Base-by-base conservation (phyloP, 64 coral and sea anemone genomes). In the Montipora efflorescens region DNA sequence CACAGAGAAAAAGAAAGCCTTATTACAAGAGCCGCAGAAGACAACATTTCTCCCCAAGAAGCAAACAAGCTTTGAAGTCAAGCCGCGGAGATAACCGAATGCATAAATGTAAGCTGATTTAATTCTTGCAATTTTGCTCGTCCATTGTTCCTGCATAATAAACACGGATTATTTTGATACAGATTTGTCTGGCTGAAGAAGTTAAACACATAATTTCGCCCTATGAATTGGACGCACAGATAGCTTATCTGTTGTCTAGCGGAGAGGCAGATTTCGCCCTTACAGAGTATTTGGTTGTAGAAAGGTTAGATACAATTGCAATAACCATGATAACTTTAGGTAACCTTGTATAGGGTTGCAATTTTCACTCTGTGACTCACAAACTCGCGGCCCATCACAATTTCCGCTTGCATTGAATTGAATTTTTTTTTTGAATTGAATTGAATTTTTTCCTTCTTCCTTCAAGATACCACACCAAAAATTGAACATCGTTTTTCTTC, bases 161-260 rank as follows among this genome's bases (percentile, higher is more conserved):
- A 55, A 55, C 52, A 55, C 52, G 0, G 52, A 55, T 55, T 55
- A 55, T 55, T 70, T 19, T 73, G 36, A 70, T 79, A 47, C 55
- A 90, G 89, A 68, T 81, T 67, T 90, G 89, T 81, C 2, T 66
- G 21, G 8, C 25, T 2, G 58, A 82, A 75, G 21, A 66, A 18
- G 49, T 91, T 4, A 67, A 14, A 14, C 82, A 83, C 70, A 75
- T 91, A 0, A 74, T 90, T 55, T 67, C 90, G 5, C 90, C 90
- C 3, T 91, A 91, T 47, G 90, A 91, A 36, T 48, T 68, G 3
- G 79, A 91, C 20, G 90, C 79, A 0, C 90, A 91, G 69, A 81
- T 83, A 22, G 79, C 90, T n/a, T 75, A 16, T 44, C 78, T 91
- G 3, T 1, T 82, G 18, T 64, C 61, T 64, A 64, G 61, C 9